phyloP scores from a whole-genome alignment of 2,888 invertebrate species.

The Coelopa pilipes region DNA sequence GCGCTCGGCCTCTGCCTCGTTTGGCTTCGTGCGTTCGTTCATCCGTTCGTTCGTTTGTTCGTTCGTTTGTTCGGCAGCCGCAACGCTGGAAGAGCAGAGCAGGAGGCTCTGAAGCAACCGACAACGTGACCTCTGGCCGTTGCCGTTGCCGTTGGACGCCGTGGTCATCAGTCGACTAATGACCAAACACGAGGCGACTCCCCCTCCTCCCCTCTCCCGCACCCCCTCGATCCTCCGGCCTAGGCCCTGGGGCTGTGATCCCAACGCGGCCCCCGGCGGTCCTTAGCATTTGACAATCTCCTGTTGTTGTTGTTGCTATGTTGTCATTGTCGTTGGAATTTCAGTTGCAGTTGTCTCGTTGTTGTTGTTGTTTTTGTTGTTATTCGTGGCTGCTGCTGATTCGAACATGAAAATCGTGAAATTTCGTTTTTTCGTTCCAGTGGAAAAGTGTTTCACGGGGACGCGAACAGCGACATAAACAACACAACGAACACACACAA shows the following conservation, averaged over 20 bases:
- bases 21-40: too few relatives aligned
- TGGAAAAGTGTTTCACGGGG: conserved; percentile 24
- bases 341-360: not conserved
- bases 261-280: not conserved
- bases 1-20: too few relatives aligned
- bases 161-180: too few relatives aligned
- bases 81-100: too few relatives aligned
- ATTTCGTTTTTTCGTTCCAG: conserved; percentile 33
- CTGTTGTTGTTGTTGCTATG: not conserved
- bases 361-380: conserved; percentile 4
- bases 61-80: too few relatives aligned
- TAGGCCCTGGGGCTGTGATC: not conserved
- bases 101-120: too few relatives aligned
- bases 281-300: not conserved
- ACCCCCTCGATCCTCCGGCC: not conserved
- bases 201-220: not conserved
- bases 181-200: not conserved
- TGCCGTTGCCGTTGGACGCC: too few relatives aligned
- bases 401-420: conserved; percentile 46
- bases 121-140: too few relatives aligned
- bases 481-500: not conserved
- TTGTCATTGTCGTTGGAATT: not conserved
- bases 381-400: conserved; percentile 3
- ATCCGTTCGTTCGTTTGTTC: too few relatives aligned
- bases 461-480: conserved; percentile 7